A percentile compares a stretch with the other conserved stretches of the same genome.
Conservation (phyloP, 2,113 vertebrate species). For the Bucco capensis region DNA sequence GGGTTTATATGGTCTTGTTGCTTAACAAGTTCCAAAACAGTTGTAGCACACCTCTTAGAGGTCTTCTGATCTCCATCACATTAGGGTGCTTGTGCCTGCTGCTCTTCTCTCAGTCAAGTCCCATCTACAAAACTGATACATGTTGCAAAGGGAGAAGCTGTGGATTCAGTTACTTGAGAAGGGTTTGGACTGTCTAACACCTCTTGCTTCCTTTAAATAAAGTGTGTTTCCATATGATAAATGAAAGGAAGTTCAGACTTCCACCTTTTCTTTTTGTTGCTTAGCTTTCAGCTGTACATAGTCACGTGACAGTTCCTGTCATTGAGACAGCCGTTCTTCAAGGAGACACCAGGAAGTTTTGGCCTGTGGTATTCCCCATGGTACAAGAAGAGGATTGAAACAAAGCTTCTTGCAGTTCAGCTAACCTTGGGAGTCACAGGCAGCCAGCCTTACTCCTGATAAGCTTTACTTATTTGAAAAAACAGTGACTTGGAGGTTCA, state of each 20-base stretch:
- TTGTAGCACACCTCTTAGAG: not conserved
- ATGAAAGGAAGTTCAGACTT: not conserved
- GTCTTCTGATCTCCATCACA: not conserved
- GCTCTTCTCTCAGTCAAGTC: not conserved
- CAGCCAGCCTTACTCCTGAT: not conserved
- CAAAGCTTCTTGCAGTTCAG: not conserved
- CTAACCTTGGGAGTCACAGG: not conserved
- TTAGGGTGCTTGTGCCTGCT: not conserved
- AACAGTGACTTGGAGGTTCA: not conserved
- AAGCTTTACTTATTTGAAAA: not conserved
- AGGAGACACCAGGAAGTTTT: not conserved
- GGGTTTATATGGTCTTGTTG: not conserved
- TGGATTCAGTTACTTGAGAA: not conserved
- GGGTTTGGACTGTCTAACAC: not conserved
- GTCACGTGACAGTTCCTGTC: not conserved
- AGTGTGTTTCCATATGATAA: not conserved
- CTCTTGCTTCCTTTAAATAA: not conserved
- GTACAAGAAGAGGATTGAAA: not conserved
- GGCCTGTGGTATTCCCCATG: not conserved
- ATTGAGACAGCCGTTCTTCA: not conserved
- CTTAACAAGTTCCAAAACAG: not conserved
- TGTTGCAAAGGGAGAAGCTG: not conserved
- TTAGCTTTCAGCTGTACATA: not conserved
- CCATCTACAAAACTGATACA: not conserved
- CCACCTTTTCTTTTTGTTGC: not conserved